A percentile compares a stretch with the other conserved stretches of the same genome.
phyloP scores from a whole-genome alignment of 1,140 invertebrate genomes.

The Coboldia fuscipes region DNA sequence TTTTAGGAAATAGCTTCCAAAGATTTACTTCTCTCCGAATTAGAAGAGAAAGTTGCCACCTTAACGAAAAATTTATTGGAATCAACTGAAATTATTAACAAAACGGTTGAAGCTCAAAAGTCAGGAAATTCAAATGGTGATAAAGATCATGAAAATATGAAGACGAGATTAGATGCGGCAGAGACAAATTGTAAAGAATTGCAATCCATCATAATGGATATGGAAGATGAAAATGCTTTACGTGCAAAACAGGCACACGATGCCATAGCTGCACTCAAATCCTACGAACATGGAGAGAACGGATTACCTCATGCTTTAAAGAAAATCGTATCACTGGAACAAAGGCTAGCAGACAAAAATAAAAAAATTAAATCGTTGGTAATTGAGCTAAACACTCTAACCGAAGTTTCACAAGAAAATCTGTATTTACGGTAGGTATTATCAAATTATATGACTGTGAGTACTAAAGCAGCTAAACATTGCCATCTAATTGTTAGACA shows the following conservation, averaged over 20 bases:
- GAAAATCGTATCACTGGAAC: constrained; percentile 13
- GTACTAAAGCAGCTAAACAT: background rate
- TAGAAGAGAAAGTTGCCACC: constrained; percentile 11
- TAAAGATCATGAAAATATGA: constrained; percentile 13
- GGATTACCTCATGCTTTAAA: constrained; percentile 12
- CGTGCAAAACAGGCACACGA: constrained; percentile 19
- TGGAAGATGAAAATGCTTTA: constrained; percentile 16
- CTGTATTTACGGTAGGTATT: constrained; percentile 7
- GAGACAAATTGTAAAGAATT: constrained; percentile 11
- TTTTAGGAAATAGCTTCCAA: constrained; percentile 11
- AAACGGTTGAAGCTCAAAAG: constrained; percentile 10
- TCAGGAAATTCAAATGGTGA: constrained; percentile 6
- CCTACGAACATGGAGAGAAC: constrained; percentile 16
- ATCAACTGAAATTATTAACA: constrained; percentile 16
- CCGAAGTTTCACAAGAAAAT: constrained; percentile 17
- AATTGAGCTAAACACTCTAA: constrained; percentile 15
- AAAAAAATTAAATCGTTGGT: constrained; percentile 14
- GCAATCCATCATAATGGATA: constrained; percentile 14
- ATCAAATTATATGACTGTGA: background rate
- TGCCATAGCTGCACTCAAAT: constrained; percentile 13
- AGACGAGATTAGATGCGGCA: constrained; percentile 10
- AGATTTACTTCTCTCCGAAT: constrained; percentile 13
- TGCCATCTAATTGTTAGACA: constrained; percentile 4
- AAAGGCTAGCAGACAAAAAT: constrained; percentile 13
- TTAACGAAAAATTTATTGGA: constrained; percentile 15